Evolutionary conservation across 2,888 invertebrate species (phyloP), one percentile per base, ranked within the genome.

Genomic region (Morinoia aosen): DNA sequence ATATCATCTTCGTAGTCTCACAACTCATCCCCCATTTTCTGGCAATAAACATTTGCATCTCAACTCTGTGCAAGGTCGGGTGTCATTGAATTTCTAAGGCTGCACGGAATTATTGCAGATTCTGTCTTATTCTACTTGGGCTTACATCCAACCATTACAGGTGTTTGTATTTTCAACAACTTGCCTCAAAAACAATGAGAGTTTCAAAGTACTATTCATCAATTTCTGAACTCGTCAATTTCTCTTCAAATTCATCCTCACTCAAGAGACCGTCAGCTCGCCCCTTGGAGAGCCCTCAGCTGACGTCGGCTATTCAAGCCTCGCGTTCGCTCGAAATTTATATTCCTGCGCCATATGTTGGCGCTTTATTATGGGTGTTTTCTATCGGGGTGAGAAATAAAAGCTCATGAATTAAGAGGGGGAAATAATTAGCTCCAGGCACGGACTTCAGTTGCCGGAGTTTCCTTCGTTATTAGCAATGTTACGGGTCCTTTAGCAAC

Each of bases 351-450:
- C 93, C 93, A 93, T 93, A 93, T 93, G 93, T 33, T 57, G 93
- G 57, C 93, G 57, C 93, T 93, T 93, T 93, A 93, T 93, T 93
- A 57, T 93, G n/a, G 93, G 11, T 93, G 57, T 57, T 93, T 93
- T 93, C 93, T 93, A 93, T 93, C 48, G 93, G 93, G 93, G 93
- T 57, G 93, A 93, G 93, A 93, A 93, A 93, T 93, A 93, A 93
- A 93, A 56, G 93, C 93, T 93, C 93, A 57, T 93, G 93, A 93
- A 93, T 93, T 93, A 58, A 93, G 93, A 93, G 93, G 93, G 93
- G 57, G 93, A 56, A 56, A 93, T 93, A 93, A 93, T 93, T 93
- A 93, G 57, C 93, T 57, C 48, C 90, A 90, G 48, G 48, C 90
- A 90, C 90, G 90, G 48, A 39, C 39, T 48, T 90, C 40, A 39